Base-by-base conservation (phyloP, 2,888 invertebrate genomes). In the Harmothoe impar region DNA sequence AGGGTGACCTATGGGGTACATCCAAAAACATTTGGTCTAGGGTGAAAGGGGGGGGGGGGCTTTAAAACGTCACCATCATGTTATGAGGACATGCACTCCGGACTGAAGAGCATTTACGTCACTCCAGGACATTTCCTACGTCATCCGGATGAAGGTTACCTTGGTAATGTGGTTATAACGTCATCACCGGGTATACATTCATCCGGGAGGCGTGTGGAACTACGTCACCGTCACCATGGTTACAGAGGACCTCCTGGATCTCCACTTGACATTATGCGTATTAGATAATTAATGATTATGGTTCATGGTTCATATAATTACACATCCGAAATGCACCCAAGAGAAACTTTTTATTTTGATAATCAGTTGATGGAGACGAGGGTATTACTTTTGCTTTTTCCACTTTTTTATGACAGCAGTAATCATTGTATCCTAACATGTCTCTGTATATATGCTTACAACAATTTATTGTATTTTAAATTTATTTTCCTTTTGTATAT, bases 161-260 rank as follows among this genome's bases (percentile, higher is more conserved):
- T 25, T 81, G 86, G 52, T 86, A 25, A 54, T 86, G 86, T 86
- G 54, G 56, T n/a, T 31, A 54, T 86, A 23, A 54, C 86, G 29
- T 86, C 86, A 86, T 86, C 86, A 86, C 86, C 86, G 86, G 86
- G 86, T 86, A 86, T 86, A 86, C 86, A 86, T 86, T 86, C 86
- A 86, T 86, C 86, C 86, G 86, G 86, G 54, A 12, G 20, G 29
- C n/a, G 25, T 43, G 25, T 17, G 86, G 86, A 56, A 25, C 25
- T 20, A n/a, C 84, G 33, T 33, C 52, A 86, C 23, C 29, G 86
- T 31, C 29, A 31, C 54, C 86, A 86, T 52, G 54, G 29, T 52
- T 20, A 86, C 54, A n/a, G 17, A 10, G 54, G 10, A 10, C 10
- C 54, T 52, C 10, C 54, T 17, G 54, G 54, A 52, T 10, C 12